Evolutionary conservation across 2,113 vertebrate species (phyloP), one percentile per base, ranked within the genome.

Genomic region (Indri indri): DNA sequence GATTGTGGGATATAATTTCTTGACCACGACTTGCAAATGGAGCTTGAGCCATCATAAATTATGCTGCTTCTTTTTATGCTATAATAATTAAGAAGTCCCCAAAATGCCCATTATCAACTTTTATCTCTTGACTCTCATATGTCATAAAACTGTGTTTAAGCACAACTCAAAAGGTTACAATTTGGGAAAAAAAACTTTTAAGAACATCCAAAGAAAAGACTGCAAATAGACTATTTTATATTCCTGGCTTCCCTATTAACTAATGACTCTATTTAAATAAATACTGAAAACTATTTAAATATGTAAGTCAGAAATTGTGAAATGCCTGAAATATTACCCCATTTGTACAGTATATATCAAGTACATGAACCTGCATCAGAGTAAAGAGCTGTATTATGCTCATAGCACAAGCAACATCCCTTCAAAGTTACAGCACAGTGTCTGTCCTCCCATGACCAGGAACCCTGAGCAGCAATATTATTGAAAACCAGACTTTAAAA

Each of bases 91-190:
- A 81, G 50, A 92, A 92, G 57, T 57, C 27, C 34, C 42, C 40
- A 73, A 7, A 7, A 34, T 50, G 22, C 47, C 23, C 52, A 40
- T 82, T 89, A 89, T 68, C 85, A 89, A 90, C 92, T 73, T 73
- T 88, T 77, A 73, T 68, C 40, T 81, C 91, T 76, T 9, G 12
- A 2, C 3, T 89, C 89, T 85, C n/a, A 32, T 59, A 54, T 90
- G n/a, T 40, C 81, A 79, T 76, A 54, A 88, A 96, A 71, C 11
- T 57, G 5, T 85, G 65, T 79, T 92, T 63, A 61, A 93, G 25
- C 20, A 59, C 22, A 74, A 63, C 3, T 45, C 79, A 27, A 50
- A 95, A 61, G 16, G 20, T 70, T 80, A 83, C 12, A 82, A 18
- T 57, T 88, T 68, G n/a, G 6, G 16, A 18, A 18, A 52, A 96